A percentile compares a stretch with the other conserved stretches of the same genome.
Conservation (phyloP, 2,888 invertebrate genomes). For the Liopterus haemorrhoidalis region DNA sequence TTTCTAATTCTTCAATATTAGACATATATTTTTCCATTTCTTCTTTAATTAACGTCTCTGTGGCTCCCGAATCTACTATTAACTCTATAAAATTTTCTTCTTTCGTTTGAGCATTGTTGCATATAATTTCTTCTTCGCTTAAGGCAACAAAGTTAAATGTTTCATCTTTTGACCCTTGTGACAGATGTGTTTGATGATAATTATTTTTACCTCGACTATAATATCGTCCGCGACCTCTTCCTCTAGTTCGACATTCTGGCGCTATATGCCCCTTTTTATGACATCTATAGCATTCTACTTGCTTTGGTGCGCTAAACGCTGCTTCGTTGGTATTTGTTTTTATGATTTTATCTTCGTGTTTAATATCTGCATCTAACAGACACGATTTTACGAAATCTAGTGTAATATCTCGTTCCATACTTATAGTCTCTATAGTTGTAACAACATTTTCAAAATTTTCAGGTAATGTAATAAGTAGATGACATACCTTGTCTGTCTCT, state of each 20-base stretch:
- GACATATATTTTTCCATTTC: background rate
- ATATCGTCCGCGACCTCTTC: conserved; percentile 1
- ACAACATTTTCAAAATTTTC: conserved; percentile 31
- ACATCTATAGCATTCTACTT: conserved; percentile 16
- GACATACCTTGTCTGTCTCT: conserved; percentile 33
- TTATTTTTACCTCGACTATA: background rate
- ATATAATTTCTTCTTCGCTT: background rate
- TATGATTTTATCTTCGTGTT: background rate
- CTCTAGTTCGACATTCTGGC: conserved; percentile 15
- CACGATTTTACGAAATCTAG: conserved; percentile 11
- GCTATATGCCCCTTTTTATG: conserved; percentile 13
- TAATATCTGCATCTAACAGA: conserved; percentile 3
- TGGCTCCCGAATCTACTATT: conserved; percentile 4
- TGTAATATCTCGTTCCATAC: conserved; percentile 16
- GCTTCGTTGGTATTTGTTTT: conserved; percentile 1
- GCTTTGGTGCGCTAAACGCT: conserved; percentile 3
- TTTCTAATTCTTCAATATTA: background rate
- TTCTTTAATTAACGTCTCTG: conserved; percentile 7
- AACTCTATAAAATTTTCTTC: background rate
- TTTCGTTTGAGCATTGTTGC: too few species aligned
- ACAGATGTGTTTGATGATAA: background rate
- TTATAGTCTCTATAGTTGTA: conserved; percentile 33
- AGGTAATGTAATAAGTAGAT: conserved; percentile 29
- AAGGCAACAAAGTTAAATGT: background rate
- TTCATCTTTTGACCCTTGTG: background rate